Percentiles rank a stretch among this genome's conserved stretches.
Evolutionary conservation across 2,797 vertebrate species (phyloP).

Genomic region (Holocentrus rufus): DNA sequence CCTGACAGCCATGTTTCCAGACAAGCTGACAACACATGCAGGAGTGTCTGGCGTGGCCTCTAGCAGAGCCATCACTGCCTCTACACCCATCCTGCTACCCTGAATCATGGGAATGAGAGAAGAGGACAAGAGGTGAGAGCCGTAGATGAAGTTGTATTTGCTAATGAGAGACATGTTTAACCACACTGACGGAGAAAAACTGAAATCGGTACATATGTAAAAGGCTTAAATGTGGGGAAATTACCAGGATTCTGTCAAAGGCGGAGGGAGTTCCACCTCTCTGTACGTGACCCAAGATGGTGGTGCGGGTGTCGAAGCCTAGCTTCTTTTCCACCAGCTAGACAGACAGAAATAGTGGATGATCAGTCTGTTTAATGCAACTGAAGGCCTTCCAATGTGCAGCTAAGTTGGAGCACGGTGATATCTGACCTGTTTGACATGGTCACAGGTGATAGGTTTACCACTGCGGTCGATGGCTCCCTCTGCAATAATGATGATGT

Average conservation of each 20-base stretch:
- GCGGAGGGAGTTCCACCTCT: constrained; percentile 93
- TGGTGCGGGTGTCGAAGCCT: constrained; percentile 91
- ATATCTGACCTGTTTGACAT: constrained; percentile 83
- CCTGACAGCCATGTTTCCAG: constrained; percentile 91
- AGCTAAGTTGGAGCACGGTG: not conserved
- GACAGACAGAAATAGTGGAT: constrained; percentile 37
- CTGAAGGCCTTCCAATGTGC: not conserved
- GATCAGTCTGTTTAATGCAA: not conserved
- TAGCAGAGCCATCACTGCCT: constrained; percentile 92
- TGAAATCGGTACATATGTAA: not conserved
- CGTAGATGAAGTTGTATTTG: not conserved
- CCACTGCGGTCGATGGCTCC: constrained; percentile 85
- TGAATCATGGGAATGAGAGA: constrained; percentile 56
- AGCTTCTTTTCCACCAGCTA: constrained; percentile 88
- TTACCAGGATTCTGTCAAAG: constrained; percentile 90
- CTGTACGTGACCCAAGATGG: constrained; percentile 93
- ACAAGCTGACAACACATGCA: constrained; percentile 95
- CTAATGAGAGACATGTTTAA: not conserved
- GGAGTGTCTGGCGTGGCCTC: constrained; percentile 92
- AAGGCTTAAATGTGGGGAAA: not conserved
- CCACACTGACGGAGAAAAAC: not conserved
- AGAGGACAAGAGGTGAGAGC: constrained; percentile 1
- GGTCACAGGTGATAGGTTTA: constrained; percentile 86
- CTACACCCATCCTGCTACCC: constrained; percentile 95
- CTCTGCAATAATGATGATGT: constrained; percentile 93